Evolutionary conservation across 2,888 invertebrate species (phyloP), one percentile per base, ranked within the genome.

Genomic region (Perizoma affinitatum): DNA sequence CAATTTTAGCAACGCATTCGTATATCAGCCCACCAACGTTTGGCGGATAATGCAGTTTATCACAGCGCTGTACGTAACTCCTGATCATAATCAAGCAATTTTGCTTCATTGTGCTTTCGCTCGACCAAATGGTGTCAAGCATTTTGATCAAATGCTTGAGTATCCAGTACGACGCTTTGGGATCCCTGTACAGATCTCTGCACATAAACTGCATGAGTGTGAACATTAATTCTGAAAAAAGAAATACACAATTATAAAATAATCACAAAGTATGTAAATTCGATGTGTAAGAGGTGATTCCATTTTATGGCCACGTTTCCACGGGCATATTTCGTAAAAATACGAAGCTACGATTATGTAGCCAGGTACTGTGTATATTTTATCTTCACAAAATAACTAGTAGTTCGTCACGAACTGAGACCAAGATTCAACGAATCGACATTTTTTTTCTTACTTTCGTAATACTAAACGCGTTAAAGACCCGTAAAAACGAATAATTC

Each of bases 71-170:
- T 48, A 91, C 71, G 63, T 88, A 92, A 52, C 90, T 82, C 59
- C 77, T 84, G 5, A 92, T 75, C 89, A 92, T 90, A 38, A 92
- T 92, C 44, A 80, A 71, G 70, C 90, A 88, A 72, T 93, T 93
- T 47, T 86, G 80, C 62, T 81, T 86, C 66, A 83, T 82, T 6
- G 75, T 76, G 50, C 72, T 78, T 11, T 84, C 80, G 22, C 76
- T 69, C 5, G 68, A 53, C 83, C 86, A 88, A 40, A 92, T 76
- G 8, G 72, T 70, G 36, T 87, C 83, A 7, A 92, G 77, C 63
- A 90, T 80, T 48, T 74, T 73, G 9, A 80, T 65, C 53, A 93
- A 73, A 46, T 86, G 75, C 64, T 75, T 78, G 0, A 93, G 75
- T 44, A 92, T 74, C 33, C 70, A 72, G 41, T 72, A 77, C 6